phyloP scores from a whole-genome alignment of 2,797 vertebrate species.

The Simalia tracyae region DNA sequence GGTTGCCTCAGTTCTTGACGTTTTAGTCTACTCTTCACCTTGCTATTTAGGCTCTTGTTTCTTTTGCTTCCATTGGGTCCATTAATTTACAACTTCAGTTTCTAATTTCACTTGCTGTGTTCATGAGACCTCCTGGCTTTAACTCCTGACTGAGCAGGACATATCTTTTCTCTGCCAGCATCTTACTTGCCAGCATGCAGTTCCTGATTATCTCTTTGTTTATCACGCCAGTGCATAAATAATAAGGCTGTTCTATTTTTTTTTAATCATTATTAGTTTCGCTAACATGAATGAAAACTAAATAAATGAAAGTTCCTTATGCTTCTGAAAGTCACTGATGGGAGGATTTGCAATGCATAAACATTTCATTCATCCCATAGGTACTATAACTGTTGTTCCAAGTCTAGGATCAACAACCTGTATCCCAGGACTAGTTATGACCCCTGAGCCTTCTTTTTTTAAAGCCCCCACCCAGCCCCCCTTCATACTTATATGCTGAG shows the following conservation, averaged over 20 bases:
- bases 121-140: background rate
- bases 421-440: background rate
- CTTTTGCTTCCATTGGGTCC: too few species aligned
- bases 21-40: too few species aligned
- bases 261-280: background rate
- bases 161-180: background rate
- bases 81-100: too few species aligned
- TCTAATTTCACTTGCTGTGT: too few species aligned
- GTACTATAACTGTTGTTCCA: background rate
- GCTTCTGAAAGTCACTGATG: background rate
- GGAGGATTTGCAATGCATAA: background rate
- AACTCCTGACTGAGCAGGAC: background rate
- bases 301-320: background rate
- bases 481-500: background rate
- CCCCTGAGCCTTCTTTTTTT: background rate
- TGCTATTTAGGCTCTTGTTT: too few species aligned
- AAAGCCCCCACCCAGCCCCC: too few species aligned
- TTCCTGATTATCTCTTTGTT: background rate
- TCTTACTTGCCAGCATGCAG: background rate
- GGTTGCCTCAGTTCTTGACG: too few species aligned
- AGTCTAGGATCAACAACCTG: too few species aligned
- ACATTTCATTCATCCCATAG: background rate
- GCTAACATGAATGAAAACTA: background rate
- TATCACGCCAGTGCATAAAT: background rate
- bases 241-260: background rate